Percentiles rank a stretch among this genome's conserved stretches.
These are phyloP conservation scores for Diaprepes abbreviatus DNA, from an alignment of 2,888 invertebrate genomes.

Conservation along the genomic window DNA sequence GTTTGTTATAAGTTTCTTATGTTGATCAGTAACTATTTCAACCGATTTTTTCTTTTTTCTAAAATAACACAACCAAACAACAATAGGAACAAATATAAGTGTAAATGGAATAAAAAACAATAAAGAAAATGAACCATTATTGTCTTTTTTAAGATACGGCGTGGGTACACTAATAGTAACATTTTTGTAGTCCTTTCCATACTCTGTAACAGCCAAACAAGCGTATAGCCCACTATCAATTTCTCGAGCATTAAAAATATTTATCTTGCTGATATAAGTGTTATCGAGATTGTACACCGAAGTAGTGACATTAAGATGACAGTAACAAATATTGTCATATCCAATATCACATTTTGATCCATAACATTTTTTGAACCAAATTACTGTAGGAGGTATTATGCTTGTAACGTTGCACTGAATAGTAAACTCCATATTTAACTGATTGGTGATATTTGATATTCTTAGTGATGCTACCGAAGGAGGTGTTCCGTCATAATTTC, in stretches of 20 bases:
- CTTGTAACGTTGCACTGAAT: slow-evolving; percentile 64
- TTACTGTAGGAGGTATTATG: slow-evolving; percentile 60
- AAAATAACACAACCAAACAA: slow-evolving; percentile 62
- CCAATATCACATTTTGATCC: slow-evolving; percentile 59
- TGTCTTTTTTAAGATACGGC: slow-evolving; percentile 46
- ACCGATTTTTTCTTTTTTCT: slow-evolving; percentile 35
- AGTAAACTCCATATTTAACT: slow-evolving; percentile 60
- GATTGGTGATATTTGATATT: slow-evolving; percentile 59
- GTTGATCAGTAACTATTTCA: slow-evolving; percentile 49
- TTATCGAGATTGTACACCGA: slow-evolving; percentile 56
- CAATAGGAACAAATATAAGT: slow-evolving; percentile 60
- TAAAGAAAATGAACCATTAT: slow-evolving; percentile 56
- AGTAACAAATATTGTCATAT: slow-evolving; percentile 59
- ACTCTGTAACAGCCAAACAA: slow-evolving; percentile 62
- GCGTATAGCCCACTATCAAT: slow-evolving; percentile 63
- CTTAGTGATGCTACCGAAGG: slow-evolving; percentile 59
- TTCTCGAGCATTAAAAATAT: slow-evolving; percentile 60
- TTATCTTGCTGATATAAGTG: slow-evolving; percentile 63
- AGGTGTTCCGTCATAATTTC: slow-evolving; percentile 55
- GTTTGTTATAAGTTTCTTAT: slow-evolving; percentile 51
- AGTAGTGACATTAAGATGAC: slow-evolving; percentile 56
- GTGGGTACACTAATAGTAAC: slow-evolving; percentile 58
- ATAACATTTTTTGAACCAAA: slow-evolving; percentile 64
- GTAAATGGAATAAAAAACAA: slow-evolving; percentile 62
- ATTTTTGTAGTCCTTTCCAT: slow-evolving; percentile 60